Conservation (phyloP, 2,888 invertebrate genomes). For the Leucania comma region DNA sequence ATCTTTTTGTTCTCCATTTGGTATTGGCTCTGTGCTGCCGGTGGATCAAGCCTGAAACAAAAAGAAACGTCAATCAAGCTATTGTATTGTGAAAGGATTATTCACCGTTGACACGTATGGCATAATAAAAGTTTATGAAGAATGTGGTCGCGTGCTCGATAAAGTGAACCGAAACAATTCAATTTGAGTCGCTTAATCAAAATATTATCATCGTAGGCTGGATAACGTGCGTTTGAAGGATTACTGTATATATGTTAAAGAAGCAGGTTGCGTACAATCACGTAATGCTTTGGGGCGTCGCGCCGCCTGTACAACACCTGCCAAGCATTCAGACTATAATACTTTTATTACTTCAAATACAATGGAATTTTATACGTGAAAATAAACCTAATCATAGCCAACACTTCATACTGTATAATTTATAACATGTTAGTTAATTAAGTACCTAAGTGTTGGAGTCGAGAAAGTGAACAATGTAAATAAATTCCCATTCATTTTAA, state of each 20-base stretch:
- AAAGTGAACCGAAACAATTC: constrained; percentile 74
- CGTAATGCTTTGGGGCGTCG: constrained; percentile 58
- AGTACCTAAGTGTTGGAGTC: constrained; percentile 1
- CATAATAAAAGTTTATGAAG: constrained; percentile 49
- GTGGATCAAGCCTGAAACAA: constrained; percentile 93
- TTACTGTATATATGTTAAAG: constrained; percentile 56
- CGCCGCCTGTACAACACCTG: constrained; percentile 27
- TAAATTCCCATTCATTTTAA: constrained; percentile 6
- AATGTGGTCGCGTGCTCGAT: constrained; percentile 68
- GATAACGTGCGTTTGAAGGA: constrained; percentile 73
- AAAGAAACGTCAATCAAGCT: constrained; percentile 53
- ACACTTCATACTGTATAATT: constrained; percentile 14
- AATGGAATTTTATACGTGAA: constrained; percentile 31
- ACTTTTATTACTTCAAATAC: constrained; percentile 29
- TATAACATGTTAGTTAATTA: constrained; percentile 8
- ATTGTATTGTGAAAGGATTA: constrained; percentile 35
- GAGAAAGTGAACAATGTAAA: constrained; percentile 27
- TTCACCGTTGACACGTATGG: constrained; percentile 47
- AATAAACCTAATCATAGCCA: constrained; percentile 21
- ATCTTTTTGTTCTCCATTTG: constrained; percentile 93
- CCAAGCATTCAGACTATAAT: constrained; percentile 30
- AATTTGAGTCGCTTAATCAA: constrained; percentile 79
- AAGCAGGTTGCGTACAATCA: constrained; percentile 68
- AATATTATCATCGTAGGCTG: constrained; percentile 74
- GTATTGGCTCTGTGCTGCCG: constrained; percentile 91